These are phyloP conservation scores for Parapristionchus giblindavisi DNA, from an alignment of 2,888 invertebrate genomes.

Conservation along the genomic window DNA sequence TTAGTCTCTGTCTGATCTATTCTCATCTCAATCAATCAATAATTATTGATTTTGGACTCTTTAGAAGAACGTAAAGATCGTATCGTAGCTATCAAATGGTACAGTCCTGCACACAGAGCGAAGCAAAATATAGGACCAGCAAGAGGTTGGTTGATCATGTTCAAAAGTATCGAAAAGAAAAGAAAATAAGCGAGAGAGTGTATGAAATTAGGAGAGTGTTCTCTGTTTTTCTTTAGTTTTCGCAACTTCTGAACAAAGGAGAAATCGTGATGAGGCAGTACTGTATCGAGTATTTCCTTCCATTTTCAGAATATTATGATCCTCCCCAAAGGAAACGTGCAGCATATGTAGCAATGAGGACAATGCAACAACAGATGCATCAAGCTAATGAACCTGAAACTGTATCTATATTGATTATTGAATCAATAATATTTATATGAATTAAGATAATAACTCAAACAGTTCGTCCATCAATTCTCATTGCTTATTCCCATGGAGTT, in stretches of 20 bases:
- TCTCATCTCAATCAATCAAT: too few relatives aligned
- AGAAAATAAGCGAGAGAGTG: background rate
- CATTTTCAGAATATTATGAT: too few relatives aligned
- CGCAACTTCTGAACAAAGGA: too few relatives aligned
- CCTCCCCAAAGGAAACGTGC: background rate
- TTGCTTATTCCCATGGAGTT: conserved; percentile 87
- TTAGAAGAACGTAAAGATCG: conserved; percentile 51
- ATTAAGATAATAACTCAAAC: background rate
- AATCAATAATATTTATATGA: background rate
- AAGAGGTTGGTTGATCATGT: background rate
- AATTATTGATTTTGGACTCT: too few relatives aligned
- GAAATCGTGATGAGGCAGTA: too few relatives aligned
- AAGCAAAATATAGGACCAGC: conserved; percentile 6
- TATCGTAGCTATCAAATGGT: conserved; percentile 57
- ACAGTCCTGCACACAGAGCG: conserved; percentile 44
- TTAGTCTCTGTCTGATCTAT: too few relatives aligned
- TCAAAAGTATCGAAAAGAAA: too few relatives aligned
- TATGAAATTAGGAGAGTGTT: background rate
- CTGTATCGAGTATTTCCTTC: too few relatives aligned
- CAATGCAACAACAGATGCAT: background rate
- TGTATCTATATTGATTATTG: background rate
- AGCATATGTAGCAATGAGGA: background rate
- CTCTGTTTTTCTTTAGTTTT: background rate
- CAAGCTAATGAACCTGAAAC: background rate
- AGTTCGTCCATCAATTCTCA: conserved; percentile 78